Percentiles rank a stretch among this genome's conserved stretches.
Evolutionary conservation across 2,113 vertebrate genomes (phyloP).

Genomic region (Oceanites oceanicus): DNA sequence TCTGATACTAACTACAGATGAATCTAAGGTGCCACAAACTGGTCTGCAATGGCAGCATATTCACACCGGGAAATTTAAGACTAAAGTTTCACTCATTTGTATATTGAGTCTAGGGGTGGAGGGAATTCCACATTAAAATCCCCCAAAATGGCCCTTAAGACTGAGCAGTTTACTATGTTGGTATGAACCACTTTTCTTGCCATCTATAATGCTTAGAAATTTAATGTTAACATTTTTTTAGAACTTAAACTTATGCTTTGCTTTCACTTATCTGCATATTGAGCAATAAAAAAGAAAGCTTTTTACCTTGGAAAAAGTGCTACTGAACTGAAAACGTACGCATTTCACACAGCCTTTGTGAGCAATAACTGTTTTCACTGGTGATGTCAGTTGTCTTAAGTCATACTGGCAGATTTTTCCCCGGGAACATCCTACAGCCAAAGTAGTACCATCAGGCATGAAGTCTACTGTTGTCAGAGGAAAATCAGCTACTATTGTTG

Average conservation of each 20-base stretch:
- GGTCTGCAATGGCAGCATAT: neutral
- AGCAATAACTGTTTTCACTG: slow-evolving; percentile 83
- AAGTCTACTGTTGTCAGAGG: slow-evolving; percentile 94
- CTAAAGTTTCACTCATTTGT: neutral
- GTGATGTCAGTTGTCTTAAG: slow-evolving; percentile 88
- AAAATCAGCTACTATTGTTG: slow-evolving; percentile 84
- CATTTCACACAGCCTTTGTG: slow-evolving; percentile 95
- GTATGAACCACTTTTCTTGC: neutral
- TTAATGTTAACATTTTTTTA: neutral
- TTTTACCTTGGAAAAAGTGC: slow-evolving; percentile 81
- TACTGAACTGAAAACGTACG: slow-evolving; percentile 85
- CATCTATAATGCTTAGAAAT: neutral
- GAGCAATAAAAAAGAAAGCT: neutral
- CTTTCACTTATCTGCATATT: neutral
- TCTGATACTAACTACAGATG: neutral
- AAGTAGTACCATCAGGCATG: slow-evolving; percentile 87
- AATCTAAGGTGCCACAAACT: neutral
- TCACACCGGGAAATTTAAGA: neutral
- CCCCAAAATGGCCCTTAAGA: neutral
- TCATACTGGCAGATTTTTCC: slow-evolving; percentile 94
- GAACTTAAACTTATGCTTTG: neutral
- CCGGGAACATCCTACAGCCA: slow-evolving; percentile 90
- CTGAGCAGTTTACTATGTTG: neutral
- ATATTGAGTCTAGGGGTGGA: neutral
- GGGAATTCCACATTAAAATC: neutral